Conservation (phyloP, 2,888 invertebrate species). For the Phyto melanocephala region DNA sequence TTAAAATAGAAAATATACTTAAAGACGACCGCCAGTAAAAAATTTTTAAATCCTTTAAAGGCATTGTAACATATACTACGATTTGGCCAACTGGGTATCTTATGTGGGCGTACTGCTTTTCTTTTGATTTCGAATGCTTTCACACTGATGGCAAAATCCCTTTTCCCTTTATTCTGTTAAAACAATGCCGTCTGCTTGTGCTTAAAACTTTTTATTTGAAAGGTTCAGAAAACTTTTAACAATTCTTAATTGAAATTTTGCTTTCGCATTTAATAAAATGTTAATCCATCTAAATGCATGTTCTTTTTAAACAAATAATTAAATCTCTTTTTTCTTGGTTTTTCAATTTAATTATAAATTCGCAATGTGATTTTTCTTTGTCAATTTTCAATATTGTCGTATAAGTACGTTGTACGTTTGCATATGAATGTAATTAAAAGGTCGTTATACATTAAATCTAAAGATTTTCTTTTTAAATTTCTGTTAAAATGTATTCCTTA, state of each 20-base stretch:
- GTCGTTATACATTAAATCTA: slow-evolving; percentile 14
- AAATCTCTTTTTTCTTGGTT: neutral
- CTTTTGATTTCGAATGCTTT: too few species aligned
- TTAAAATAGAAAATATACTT: too few species aligned
- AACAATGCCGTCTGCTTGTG: neutral
- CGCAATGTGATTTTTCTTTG: neutral
- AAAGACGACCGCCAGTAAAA: too few species aligned
- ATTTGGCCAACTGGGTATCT: too few species aligned
- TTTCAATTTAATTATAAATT: neutral
- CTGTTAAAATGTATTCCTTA: neutral
- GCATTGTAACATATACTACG: too few species aligned
- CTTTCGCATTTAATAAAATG: neutral
- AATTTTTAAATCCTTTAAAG: too few species aligned
- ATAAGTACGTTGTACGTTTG: too few species aligned
- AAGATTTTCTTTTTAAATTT: neutral
- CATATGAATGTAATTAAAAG: neutral
- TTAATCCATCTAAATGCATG: neutral
- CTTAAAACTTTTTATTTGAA: neutral
- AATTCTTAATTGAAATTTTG: neutral
- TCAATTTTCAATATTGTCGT: neutral
- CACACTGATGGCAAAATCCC: too few species aligned
- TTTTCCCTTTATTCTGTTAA: too few species aligned
- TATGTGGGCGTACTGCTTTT: too few species aligned
- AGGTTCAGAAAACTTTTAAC: neutral
- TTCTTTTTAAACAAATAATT: neutral